phyloP scores from a whole-genome alignment of 2,797 vertebrate species.

The Danio albolineatus region DNA sequence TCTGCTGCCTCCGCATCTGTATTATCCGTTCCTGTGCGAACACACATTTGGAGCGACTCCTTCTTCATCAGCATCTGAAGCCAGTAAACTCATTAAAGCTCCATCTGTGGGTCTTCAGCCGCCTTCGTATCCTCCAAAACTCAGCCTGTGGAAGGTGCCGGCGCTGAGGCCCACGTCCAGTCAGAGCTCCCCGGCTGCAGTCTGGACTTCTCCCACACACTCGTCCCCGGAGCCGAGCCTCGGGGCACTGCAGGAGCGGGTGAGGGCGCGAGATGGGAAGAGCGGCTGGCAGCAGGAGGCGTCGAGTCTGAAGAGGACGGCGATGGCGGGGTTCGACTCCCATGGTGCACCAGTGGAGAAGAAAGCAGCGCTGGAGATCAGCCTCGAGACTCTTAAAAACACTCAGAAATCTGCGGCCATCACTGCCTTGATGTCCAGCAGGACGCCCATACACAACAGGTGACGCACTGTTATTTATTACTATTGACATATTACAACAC shows the following conservation, averaged over 20 bases:
- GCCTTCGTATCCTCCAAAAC: slow-evolving; percentile 74
- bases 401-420: slow-evolving; percentile 70
- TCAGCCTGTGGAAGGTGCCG: slow-evolving; percentile 85
- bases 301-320: slow-evolving; percentile 72
- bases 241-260: slow-evolving; percentile 68
- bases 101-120: slow-evolving; percentile 43
- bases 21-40: slow-evolving; percentile 93
- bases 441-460: slow-evolving; percentile 75
- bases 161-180: slow-evolving; percentile 72
- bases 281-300: slow-evolving; percentile 65
- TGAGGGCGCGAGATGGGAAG: slow-evolving; percentile 65
- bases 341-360: slow-evolving; percentile 74
- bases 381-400: slow-evolving; percentile 77
- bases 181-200: slow-evolving; percentile 53
- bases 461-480: background rate
- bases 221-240: slow-evolving; percentile 67
- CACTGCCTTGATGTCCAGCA: slow-evolving; percentile 70
- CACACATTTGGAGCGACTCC: slow-evolving; percentile 77
- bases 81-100: slow-evolving; percentile 75
- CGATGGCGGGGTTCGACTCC: slow-evolving; percentile 58
- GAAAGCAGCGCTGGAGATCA: slow-evolving; percentile 72
- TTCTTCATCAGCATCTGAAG: slow-evolving; percentile 62
- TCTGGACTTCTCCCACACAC: slow-evolving; percentile 73
- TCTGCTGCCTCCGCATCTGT: slow-evolving; percentile 85
- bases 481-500: no score